These are phyloP conservation scores for Diadophis punctatus DNA, from an alignment of 2,113 vertebrate species.

Conservation along the genomic window DNA sequence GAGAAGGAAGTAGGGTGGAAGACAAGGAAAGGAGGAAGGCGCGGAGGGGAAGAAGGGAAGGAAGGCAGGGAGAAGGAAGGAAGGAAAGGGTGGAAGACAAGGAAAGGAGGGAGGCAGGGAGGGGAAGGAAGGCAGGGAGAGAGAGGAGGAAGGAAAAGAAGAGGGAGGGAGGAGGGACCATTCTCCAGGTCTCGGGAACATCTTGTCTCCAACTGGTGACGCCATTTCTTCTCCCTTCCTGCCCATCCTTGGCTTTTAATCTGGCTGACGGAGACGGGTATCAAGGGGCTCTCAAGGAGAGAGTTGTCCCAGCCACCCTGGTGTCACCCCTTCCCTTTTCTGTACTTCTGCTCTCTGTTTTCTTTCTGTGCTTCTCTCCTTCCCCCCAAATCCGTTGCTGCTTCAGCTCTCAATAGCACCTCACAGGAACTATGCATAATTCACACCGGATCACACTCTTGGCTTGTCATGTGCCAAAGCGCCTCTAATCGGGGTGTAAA, in stretches of 20 bases:
- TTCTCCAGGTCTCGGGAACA: background rate
- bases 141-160: rapidly evolving
- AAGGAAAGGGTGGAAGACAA: too few species aligned
- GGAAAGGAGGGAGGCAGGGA: background rate
- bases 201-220: background rate
- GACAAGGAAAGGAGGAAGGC: background rate
- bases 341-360: too few species aligned
- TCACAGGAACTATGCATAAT: background rate
- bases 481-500: background rate
- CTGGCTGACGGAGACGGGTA: background rate
- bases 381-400: background rate
- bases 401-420: background rate
- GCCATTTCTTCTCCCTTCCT: background rate
- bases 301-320: background rate
- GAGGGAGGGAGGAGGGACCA: too few species aligned
- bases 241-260: background rate
- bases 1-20: too few species aligned
- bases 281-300: background rate
- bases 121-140: background rate
- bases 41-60: too few species aligned
- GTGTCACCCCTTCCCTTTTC: background rate
- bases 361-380: background rate
- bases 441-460: background rate
- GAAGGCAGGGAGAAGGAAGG: too few species aligned
- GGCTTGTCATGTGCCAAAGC: background rate